Percentiles rank a stretch among this genome's conserved stretches.
Conservation (phyloP, 2,113 vertebrate genomes). For the Macroglossus sobrinus region DNA sequence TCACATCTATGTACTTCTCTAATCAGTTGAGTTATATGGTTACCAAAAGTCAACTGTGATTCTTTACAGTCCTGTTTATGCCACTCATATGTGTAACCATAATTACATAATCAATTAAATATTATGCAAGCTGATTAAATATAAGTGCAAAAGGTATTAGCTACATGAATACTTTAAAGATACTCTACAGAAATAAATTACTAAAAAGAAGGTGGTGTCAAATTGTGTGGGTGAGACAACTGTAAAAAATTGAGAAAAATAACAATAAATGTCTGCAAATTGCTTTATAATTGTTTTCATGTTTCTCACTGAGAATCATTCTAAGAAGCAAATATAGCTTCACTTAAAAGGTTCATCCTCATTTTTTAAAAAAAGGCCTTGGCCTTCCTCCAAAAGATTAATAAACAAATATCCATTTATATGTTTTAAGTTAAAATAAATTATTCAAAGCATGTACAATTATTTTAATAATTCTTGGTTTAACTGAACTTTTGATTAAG, state of each 20-base stretch:
- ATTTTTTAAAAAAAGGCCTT: background rate
- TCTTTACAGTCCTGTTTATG: background rate
- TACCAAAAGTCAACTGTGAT: background rate
- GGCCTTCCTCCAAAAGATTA: background rate
- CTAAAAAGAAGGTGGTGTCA: background rate
- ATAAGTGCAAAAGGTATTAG: background rate
- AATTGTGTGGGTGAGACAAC: background rate
- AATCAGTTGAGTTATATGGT: background rate
- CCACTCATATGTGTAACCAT: background rate
- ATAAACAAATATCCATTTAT: background rate
- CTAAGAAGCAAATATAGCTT: background rate
- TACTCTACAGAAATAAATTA: background rate
- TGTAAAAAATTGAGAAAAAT: background rate
- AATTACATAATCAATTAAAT: background rate
- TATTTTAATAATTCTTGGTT: constrained; percentile 23
- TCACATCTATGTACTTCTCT: background rate
- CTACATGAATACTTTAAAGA: constrained; percentile 16
- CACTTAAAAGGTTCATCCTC: background rate
- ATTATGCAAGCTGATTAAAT: background rate
- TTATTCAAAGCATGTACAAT: background rate
- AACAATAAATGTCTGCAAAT: background rate
- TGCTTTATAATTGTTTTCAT: background rate
- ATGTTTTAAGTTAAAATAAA: background rate
- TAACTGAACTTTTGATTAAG: background rate
- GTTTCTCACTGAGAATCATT: constrained; percentile 3